A percentile compares a stretch with the other conserved stretches of the same genome.
Conservation (phyloP, 2,888 invertebrate species). For the Allolobophora icterica region DNA sequence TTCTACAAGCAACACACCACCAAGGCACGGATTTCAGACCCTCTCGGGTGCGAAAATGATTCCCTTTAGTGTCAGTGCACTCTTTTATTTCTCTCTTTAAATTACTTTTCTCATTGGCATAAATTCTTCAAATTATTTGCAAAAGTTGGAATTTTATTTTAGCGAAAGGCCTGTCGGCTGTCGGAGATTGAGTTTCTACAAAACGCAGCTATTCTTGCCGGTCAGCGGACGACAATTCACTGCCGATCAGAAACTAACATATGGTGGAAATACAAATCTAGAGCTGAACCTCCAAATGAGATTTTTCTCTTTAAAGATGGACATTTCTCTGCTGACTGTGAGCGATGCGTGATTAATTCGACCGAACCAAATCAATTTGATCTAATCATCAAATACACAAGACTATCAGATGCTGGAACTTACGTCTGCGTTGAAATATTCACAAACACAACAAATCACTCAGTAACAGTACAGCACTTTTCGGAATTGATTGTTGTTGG, state of each 20-base stretch:
- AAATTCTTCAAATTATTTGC: too few species aligned
- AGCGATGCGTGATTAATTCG: not conserved
- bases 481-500: not conserved
- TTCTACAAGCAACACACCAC: too few species aligned
- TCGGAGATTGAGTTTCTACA: not conserved
- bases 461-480: not conserved
- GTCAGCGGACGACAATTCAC: not conserved
- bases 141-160: too few species aligned
- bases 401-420: not conserved
- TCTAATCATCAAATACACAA: not conserved
- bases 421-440: not conserved
- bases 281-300: not conserved
- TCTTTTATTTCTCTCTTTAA: too few species aligned
- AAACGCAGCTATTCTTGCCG: not conserved
- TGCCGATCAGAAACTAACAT: not conserved
- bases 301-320: not conserved
- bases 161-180: too few species aligned
- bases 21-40: too few species aligned
- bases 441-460: not conserved
- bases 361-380: not conserved
- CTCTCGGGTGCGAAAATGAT: too few species aligned
- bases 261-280: not conserved
- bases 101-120: too few species aligned
- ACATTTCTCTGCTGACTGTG: not conserved
- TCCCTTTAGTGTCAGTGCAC: too few species aligned